Conservation (phyloP, 2,113 vertebrate genomes). For the Tonatia bakeri region DNA sequence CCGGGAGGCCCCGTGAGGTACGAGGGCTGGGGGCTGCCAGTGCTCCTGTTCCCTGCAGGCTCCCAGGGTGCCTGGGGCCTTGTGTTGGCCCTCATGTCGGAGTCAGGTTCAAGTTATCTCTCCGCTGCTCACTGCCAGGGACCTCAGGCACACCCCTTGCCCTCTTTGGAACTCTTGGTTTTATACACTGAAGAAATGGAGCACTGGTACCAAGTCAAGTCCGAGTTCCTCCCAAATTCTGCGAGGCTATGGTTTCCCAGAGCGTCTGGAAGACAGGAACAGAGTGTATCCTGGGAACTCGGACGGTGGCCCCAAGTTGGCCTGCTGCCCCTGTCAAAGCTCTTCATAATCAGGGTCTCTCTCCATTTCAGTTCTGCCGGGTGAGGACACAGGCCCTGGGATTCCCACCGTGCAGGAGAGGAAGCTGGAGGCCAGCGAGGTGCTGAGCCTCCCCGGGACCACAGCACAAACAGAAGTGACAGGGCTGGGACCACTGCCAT, state of each 20-base stretch:
- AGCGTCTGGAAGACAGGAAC: background rate
- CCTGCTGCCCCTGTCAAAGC: background rate
- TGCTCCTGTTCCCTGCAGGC: background rate
- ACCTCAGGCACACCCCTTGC: background rate
- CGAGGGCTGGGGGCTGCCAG: background rate
- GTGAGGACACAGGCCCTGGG: background rate
- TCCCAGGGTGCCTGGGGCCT: background rate
- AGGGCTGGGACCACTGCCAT: background rate
- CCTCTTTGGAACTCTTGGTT: background rate
- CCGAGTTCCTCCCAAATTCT: background rate
- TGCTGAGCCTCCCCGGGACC: background rate
- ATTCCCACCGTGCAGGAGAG: too few species aligned
- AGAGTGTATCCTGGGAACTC: fast-evolving
- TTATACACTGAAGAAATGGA: background rate
- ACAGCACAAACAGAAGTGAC: fast-evolving
- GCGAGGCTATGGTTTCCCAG: background rate
- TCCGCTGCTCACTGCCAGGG: background rate
- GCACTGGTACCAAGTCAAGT: background rate
- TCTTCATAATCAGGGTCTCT: background rate
- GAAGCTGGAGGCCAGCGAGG: background rate
- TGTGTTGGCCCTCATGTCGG: background rate
- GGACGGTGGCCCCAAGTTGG: background rate
- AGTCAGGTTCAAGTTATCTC: background rate
- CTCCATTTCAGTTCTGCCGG: background rate
- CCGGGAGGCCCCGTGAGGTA: background rate